phyloP scores from a whole-genome alignment of 2,113 vertebrate genomes.

The Otocyon megalotis region DNA sequence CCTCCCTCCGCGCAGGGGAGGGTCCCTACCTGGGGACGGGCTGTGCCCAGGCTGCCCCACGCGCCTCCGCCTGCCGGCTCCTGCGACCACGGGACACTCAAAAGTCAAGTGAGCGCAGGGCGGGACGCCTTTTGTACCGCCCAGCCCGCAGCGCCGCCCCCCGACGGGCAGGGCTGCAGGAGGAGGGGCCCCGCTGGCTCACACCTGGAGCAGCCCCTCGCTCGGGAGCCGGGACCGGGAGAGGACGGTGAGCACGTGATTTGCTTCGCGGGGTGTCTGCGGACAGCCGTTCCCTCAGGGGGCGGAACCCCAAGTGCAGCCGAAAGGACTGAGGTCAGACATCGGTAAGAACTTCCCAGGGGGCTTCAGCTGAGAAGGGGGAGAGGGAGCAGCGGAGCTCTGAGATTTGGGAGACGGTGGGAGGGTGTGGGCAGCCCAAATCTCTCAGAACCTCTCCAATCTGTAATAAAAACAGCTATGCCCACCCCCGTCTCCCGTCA shows the following conservation, averaged over 20 bases:
- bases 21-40: slow-evolving; percentile 77
- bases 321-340: not conserved
- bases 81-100: slow-evolving; percentile 12
- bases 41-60: slow-evolving; percentile 64
- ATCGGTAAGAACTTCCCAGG: slow-evolving; percentile 14
- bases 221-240: accelerated
- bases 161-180: accelerated
- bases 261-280: not conserved
- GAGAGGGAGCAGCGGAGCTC: not conserved
- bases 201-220: slow-evolving; percentile 48
- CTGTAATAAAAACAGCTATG: not conserved
- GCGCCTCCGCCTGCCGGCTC: slow-evolving; percentile 59
- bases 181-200: not conserved
- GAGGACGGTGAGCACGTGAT: not conserved
- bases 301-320: not conserved
- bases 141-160: not conserved
- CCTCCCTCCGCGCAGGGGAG: not conserved
- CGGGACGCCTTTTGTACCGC: slow-evolving; percentile 74
- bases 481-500: not conserved
- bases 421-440: not conserved
- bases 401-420: not conserved
- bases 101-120: slow-evolving; percentile 68
- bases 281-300: not conserved
- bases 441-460: not conserved
- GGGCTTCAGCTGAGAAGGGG: not conserved